These are phyloP conservation scores for Dendroctonus valens DNA, from an alignment of 1,140 invertebrate species.

Conservation along the genomic window DNA sequence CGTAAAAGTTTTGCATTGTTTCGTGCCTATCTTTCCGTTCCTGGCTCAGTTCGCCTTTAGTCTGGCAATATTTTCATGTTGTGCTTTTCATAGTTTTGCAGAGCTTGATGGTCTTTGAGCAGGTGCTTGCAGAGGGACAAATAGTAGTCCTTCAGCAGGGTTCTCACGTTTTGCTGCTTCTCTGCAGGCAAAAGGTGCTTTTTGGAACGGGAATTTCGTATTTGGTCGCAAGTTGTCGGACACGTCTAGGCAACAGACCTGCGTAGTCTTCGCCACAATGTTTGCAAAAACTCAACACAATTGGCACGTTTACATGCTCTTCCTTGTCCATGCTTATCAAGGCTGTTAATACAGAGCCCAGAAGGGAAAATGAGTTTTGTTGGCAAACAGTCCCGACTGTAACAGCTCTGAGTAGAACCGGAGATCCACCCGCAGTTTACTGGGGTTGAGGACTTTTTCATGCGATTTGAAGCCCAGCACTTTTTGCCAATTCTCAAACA, in stretches of 20 bases:
- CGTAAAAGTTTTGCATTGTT: slow-evolving; percentile 63
- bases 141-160: slow-evolving; percentile 88
- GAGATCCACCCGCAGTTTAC: slow-evolving; percentile 89
- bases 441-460: slow-evolving; percentile 83
- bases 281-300: slow-evolving; percentile 91
- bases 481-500: slow-evolving; percentile 93
- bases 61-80: slow-evolving; percentile 85
- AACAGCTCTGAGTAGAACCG: slow-evolving; percentile 93
- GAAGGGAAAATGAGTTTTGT: slow-evolving; percentile 84
- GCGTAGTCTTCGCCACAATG: slow-evolving; percentile 97
- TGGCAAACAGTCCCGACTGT: slow-evolving; percentile 82
- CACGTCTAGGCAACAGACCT: slow-evolving; percentile 70
- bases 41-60: slow-evolving; percentile 84
- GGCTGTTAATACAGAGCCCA: slow-evolving; percentile 81
- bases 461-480: slow-evolving; percentile 76
- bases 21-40: slow-evolving; percentile 86
- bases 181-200: slow-evolving; percentile 78
- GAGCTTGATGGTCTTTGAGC: slow-evolving; percentile 74
- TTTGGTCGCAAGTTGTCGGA: slow-evolving; percentile 63
- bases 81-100: slow-evolving; percentile 82
- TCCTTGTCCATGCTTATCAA: slow-evolving; percentile 91
- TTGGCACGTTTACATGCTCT: slow-evolving; percentile 90
- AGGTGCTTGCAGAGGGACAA: slow-evolving; percentile 81
- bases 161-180: slow-evolving; percentile 82
- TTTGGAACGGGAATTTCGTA: slow-evolving; percentile 63